Evolutionary conservation across 1,140 invertebrate genomes (phyloP).

Genomic region (Reticulitermes speratus): DNA sequence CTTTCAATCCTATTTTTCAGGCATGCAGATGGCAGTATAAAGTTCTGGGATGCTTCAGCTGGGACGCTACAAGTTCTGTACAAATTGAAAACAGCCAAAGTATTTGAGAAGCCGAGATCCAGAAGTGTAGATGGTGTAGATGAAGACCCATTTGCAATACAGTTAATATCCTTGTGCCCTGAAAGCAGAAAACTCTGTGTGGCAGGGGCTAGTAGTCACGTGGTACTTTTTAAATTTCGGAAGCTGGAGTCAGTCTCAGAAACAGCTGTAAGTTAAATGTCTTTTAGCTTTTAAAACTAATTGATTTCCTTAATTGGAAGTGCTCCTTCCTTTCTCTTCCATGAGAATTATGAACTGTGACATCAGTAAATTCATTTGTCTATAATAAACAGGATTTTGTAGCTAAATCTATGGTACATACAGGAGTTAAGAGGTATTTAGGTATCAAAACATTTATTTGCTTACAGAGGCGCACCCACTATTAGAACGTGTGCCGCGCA

Average conservation of each 20-base stretch:
- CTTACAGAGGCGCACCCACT: not conserved
- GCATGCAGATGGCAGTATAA: slow-evolving; percentile 93
- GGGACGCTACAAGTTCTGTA: slow-evolving; percentile 93
- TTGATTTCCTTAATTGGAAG: too few relatives aligned
- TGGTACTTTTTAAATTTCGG: slow-evolving; percentile 93
- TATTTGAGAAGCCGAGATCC: slow-evolving; percentile 75
- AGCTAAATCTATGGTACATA: too few relatives aligned
- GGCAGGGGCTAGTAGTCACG: slow-evolving; percentile 87
- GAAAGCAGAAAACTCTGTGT: slow-evolving; percentile 88
- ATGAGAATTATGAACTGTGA: too few relatives aligned
- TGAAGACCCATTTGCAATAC: slow-evolving; percentile 91
- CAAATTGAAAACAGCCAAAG: slow-evolving; percentile 95
- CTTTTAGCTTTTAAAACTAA: too few relatives aligned
- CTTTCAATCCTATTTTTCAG: slow-evolving; percentile 53
- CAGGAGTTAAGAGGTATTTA: too few relatives aligned
- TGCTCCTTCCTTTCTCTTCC: too few relatives aligned
- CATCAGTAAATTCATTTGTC: too few relatives aligned
- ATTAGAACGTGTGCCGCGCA: too few relatives aligned
- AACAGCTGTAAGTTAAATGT: slow-evolving; percentile 65
- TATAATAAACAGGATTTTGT: too few relatives aligned
- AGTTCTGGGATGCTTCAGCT: slow-evolving; percentile 97
- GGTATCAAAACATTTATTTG: too few relatives aligned
- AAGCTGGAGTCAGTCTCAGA: slow-evolving; percentile 86
- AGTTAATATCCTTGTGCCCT: slow-evolving; percentile 87
- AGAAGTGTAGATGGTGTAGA: slow-evolving; percentile 56